Evolutionary conservation across 2,888 invertebrate species (phyloP).

Genomic region (Erannis defoliaria): DNA sequence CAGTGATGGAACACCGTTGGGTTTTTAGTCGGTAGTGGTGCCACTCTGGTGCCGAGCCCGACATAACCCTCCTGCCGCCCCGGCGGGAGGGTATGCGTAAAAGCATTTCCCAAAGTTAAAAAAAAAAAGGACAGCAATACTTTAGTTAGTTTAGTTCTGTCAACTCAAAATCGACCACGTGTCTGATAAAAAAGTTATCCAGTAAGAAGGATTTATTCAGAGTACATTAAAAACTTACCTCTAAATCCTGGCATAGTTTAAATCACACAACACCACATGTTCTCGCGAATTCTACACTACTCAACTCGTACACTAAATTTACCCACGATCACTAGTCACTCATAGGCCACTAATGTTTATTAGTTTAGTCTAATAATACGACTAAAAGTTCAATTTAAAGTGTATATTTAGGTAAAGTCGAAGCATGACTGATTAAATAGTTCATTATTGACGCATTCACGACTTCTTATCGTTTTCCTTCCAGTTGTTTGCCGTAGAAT

Average conservation of each 20-base stretch:
- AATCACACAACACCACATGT: conserved; percentile 12
- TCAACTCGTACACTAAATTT: neutral
- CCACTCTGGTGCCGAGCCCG: too few relatives aligned
- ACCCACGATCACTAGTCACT: neutral
- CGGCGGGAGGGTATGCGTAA: too few relatives aligned
- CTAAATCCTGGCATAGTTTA: conserved; percentile 16
- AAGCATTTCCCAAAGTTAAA: too few relatives aligned
- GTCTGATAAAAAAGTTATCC: too few relatives aligned
- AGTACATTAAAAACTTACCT: conserved; percentile 6
- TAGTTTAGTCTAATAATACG: neutral
- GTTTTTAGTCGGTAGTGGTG: too few relatives aligned
- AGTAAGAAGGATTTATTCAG: neutral
- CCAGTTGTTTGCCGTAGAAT: conserved; percentile 14
- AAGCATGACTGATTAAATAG: conserved; percentile 18
- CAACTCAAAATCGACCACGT: too few relatives aligned
- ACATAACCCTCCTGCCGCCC: too few relatives aligned
- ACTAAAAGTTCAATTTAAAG: neutral
- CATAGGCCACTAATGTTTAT: neutral
- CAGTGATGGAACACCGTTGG: too few relatives aligned
- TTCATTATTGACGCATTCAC: conserved; percentile 17
- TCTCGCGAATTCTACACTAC: neutral
- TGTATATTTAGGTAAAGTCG: conserved; percentile 2
- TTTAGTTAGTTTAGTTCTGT: too few relatives aligned
- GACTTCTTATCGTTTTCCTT: conserved; percentile 34
- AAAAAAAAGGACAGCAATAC: too few relatives aligned